Evolutionary conservation across 2,797 vertebrate genomes (phyloP), one percentile per base, ranked within the genome.

Genomic region (Chelon labrosus): DNA sequence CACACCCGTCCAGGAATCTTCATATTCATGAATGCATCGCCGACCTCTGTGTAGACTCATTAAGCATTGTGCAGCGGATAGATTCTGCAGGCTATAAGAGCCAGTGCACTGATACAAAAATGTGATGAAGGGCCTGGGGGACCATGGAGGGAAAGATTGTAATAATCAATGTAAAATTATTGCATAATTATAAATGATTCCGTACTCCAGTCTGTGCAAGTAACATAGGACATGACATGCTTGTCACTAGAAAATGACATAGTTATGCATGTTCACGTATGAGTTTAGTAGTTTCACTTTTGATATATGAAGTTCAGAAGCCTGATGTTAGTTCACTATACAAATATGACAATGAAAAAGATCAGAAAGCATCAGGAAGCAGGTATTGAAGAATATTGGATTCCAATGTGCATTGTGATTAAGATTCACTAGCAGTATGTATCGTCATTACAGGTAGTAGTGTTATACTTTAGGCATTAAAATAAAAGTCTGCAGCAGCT

Each of bases 11-110:
- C 46, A 54, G 70, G 46, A 68, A 56, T 73, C 35, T 17, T 81
- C 61, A 73, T 20, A 46, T 62, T 77, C 42, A 57, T 64, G 19
- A 71, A 83, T 66, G 59, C 55, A 55, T 46, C 47, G 56, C 1
- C 67, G 77, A 74, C 65, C 67, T 89, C 50, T 56, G 53, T 41
- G 59, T 46, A 41, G 53, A 73, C 46, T 17, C 16, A 39, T 71
- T 61, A 46, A 67, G 13, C 62, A 12, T 27, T 71, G 49, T 27
- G 31, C 53, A 37, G 37, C 41, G 12, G 22, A 53, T 50, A 50
- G 37, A 55, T 27, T 65, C 10, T 52, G 12, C 17, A 38, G 31
- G 49, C 27, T 53, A 19, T 20, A 37, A 27, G 14, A 10, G 17
- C 35, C 38, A 51, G 20, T 42, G 39, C 25, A 52, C 42, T 55